Base-by-base conservation (phyloP, 2,888 invertebrate species). In the Xylota segnis region DNA sequence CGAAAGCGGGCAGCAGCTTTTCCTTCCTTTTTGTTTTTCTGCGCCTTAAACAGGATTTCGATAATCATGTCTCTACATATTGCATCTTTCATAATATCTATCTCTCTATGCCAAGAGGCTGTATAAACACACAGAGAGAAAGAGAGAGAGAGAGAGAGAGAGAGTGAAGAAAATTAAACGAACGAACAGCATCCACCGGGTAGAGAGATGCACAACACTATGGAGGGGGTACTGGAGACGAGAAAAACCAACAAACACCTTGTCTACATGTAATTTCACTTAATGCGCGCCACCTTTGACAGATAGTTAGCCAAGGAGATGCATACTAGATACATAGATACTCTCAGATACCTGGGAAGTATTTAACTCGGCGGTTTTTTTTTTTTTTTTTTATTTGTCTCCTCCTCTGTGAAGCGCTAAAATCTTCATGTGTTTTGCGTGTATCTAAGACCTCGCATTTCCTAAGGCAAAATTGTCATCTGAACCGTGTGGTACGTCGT, bases 181-280 rank as follows among this genome's bases (percentile, higher is more conserved):
- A 10, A 23, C 9, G 23, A 59, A n/a, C 32, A 4, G 32, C 45
- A 63, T 18, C 47, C 32, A 29, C 18, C n/a, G 32, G 29, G 32
- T 16, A 37, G 34, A 10, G 7, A 32, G 1, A 9, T 56, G 12
- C 50, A 34, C 37, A 23, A 2, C n/a, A 54, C 40, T 40, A 2
- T 59, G 12, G 40, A 47, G 50, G 71, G 18, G 71, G 18, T 59
- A 59, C 50, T 52, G 29, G 65, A 54, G 79, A 65, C 16, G 66
- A 61, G 82, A 86, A 82, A 86, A 86, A 86, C 82, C 77, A 86
- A 86, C 86, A 86, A 82, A 86, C 86, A 86, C 86, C 86, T 86
- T 86, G 86, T 86, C 86, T 82, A 86, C 86, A 86, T 86, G 86
- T 82, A 86, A 86, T 86, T 86, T 86, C 86, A 86, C 86, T 86